These are phyloP conservation scores for Brachyopa scutellaris DNA, from an alignment of 2,888 invertebrate species.

Conservation along the genomic window DNA sequence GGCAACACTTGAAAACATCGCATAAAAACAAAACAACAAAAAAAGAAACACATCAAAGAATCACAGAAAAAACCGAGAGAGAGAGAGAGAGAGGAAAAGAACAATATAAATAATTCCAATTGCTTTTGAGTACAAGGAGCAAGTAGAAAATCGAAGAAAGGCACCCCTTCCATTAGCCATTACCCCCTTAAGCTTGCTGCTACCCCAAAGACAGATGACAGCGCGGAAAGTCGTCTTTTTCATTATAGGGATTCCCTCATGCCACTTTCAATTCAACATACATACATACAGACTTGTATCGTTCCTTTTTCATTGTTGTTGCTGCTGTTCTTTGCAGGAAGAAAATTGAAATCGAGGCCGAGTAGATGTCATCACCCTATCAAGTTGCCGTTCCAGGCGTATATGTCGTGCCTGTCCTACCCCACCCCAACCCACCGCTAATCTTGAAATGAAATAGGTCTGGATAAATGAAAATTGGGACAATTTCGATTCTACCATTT, in stretches of 20 bases:
- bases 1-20: constrained; percentile 43
- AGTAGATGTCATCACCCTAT: constrained; percentile 71
- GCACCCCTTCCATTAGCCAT: background rate
- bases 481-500: constrained; percentile 58
- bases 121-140: constrained; percentile 58
- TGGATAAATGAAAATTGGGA: constrained; percentile 67
- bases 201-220: constrained; percentile 68
- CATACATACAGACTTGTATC: too few species aligned
- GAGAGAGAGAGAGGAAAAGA: background rate
- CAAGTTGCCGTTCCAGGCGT: constrained; percentile 34
- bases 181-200: constrained; percentile 24
- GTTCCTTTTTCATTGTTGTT: constrained; percentile 6
- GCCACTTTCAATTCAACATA: background rate
- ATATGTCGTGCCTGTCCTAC: background rate
- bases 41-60: background rate
- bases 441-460: constrained; percentile 46
- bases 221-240: constrained; percentile 58
- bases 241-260: constrained; percentile 13
- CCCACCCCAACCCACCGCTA: background rate
- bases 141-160: constrained; percentile 48
- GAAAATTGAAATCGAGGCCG: constrained; percentile 70
- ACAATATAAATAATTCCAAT: constrained; percentile 71
- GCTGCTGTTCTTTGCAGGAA: constrained; percentile 25
- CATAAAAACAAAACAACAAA: constrained; percentile 8
- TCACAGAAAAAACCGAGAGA: too few species aligned